Evolutionary conservation across 1,140 invertebrate genomes (phyloP).

Genomic region (Bombus difficillimus): DNA sequence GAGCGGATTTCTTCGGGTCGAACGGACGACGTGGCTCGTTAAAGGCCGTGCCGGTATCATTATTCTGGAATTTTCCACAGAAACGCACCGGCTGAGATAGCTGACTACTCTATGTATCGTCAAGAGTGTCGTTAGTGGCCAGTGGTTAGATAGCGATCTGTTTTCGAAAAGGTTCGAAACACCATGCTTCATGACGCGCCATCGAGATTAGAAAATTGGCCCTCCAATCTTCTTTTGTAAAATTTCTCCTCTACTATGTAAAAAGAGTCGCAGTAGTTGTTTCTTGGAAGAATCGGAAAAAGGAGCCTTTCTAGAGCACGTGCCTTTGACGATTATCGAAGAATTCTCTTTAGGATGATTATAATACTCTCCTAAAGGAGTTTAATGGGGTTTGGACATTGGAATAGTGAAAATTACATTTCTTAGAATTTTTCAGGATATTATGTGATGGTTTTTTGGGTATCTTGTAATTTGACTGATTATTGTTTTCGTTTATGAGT

Average conservation of each 20-base stretch:
- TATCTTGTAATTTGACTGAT: neutral
- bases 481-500: neutral
- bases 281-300: neutral
- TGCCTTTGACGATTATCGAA: neutral
- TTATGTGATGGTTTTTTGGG: neutral
- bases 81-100: neutral
- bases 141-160: conserved; percentile 9
- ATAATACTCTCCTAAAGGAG: neutral
- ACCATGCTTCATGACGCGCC: neutral
- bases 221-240: neutral
- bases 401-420: neutral
- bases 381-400: conserved; percentile 2
- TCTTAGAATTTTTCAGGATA: neutral
- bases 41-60: conserved; percentile 21
- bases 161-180: conserved; percentile 22
- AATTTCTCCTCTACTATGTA: too few species aligned
- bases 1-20: conserved; percentile 8
- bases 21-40: conserved; percentile 16
- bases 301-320: too few species aligned
- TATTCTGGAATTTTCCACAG: conserved; percentile 42
- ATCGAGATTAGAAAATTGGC: conserved; percentile 27
- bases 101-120: neutral
- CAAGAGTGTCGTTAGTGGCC: conserved; percentile 19
- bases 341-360: neutral
- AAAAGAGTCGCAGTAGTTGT: neutral